These are phyloP conservation scores for Lochmaea crataegi DNA, from an alignment of 2,888 invertebrate species.

Conservation along the genomic window DNA sequence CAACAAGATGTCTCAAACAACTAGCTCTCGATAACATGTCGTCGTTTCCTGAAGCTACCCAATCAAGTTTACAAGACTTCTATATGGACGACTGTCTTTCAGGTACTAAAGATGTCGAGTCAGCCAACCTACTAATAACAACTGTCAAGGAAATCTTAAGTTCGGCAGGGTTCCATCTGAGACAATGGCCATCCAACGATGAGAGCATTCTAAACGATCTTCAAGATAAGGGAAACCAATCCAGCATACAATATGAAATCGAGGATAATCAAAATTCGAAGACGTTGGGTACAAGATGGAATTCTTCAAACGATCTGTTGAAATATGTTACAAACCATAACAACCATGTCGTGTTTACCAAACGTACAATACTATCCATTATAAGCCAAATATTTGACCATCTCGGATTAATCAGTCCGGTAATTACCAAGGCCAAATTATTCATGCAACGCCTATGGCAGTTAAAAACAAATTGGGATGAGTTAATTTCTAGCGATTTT, in stretches of 20 bases:
- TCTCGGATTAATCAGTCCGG: conserved; percentile 31
- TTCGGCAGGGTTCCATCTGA: conserved; percentile 27
- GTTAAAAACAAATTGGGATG: conserved; percentile 32
- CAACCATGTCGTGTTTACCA: conserved; percentile 17
- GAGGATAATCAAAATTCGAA: not conserved
- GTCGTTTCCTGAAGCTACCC: not conserved
- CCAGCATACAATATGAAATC: not conserved
- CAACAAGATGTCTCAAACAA: not conserved
- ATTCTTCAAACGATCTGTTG: not conserved
- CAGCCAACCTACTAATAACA: not conserved
- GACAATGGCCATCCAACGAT: conserved; percentile 24
- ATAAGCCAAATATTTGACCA: conserved; percentile 37
- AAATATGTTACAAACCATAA: not conserved
- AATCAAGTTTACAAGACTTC: not conserved
- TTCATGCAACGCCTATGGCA: conserved; percentile 38
- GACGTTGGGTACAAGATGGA: not conserved
- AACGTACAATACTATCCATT: conserved; percentile 2
- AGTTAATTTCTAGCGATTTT: conserved; percentile 11
- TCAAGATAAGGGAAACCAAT: not conserved
- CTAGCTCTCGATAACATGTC: not conserved
- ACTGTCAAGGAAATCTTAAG: conserved; percentile 9
- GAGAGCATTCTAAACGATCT: not conserved
- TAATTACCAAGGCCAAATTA: conserved; percentile 28
- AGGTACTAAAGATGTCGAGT: not conserved
- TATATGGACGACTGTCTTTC: no score